Evolutionary conservation across 2,888 invertebrate genomes (phyloP), one percentile per base, ranked within the genome.

Genomic region (Napeogenes sylphis): DNA sequence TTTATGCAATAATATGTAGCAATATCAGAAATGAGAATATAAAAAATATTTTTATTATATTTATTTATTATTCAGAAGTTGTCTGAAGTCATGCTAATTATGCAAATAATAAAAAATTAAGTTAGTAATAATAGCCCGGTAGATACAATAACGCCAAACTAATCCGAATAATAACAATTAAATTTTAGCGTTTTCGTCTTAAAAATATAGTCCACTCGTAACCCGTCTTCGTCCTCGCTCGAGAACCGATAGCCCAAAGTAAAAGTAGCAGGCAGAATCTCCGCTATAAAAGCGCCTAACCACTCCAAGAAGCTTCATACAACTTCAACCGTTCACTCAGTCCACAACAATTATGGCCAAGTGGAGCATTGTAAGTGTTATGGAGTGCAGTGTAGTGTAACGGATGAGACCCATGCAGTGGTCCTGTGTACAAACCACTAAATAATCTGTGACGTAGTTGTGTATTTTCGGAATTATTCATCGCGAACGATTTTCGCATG

Each of bases 301-400:
- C 72, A 71, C 67, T 65, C 75, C 60, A 69, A 67, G 73, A 71
- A 70, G 53, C 83, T 87, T 85, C 90, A 89, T 78, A 86, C 80
- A 81, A 79, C 80, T 77, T 75, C 79, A 67, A 77, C 74, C 80
- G 73, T 75, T 76, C 75, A 75, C 75, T 73, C 80, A 75, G 80
- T 74, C 71, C 73, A 75, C 77, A 74, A 76, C 75, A 77, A 67
- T 55, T 58, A 90, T 90, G 90, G 86, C 88, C 76, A 86, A 85
- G 83, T 87, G 85, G 85, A 87, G 78, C 75, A 79, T 90, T 78
- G 90, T 90, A 90, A 90, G 90, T 90, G 71, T 74, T 62, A 58
- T 73, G 85, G 85, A 87, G 82, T 90, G 88, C 87, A 89, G 89
- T 89, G 88, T 59, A 54, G 60, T 72, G 68, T 65, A 45, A 57